Base-by-base conservation (phyloP, 2,888 invertebrate genomes). In the Endotricha flammealis region DNA sequence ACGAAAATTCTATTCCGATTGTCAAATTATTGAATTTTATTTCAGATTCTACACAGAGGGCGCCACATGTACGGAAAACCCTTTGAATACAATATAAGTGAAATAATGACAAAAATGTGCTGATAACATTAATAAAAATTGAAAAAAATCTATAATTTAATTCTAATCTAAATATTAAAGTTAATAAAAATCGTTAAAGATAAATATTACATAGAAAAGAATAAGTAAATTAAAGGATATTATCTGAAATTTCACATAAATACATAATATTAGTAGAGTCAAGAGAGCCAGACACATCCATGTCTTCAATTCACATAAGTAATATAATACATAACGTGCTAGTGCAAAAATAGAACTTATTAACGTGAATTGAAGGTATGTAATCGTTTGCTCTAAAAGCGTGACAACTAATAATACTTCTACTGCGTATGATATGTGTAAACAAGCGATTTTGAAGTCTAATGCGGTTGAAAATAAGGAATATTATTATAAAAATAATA, bases 231-330 rank as follows among this genome's bases (percentile, higher is more conserved):
- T 25, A 32, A 14, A 27, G 3, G 1, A 33, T 24, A 30, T 27
- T 2, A 8, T 31, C 23, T 29, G 29, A 29, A 29, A 29, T 29
- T 35, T n/a, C 17, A 36, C 30, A 37, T 32, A 13, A 30, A 38
- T 27, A 36, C 14, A 28, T 9, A 38, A 12, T 23, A 37, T 29
- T 25, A 36, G 29, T n/a, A 28, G 36, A 39, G 25, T 41, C 39
- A 32, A 65, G 82, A 83, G 82, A 87, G 85, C 85, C 86, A 87
- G 86, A 88, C 85, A 80, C 77, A 72, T 68, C 41, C 76, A 82
- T 77, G 75, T 80, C 83, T 80, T 78, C 86, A 85, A 85, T 83
- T 85, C 83, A 83, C 81, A 48, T 51, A 36, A 39, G 42, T 32
- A 36, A 33, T 31, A 36, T 48, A 44, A 41, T 49, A 45, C 40